A percentile compares a stretch with the other conserved stretches of the same genome.
phyloP scores from a whole-genome alignment of 2,113 vertebrate genomes.

The Proterorhinus semilunaris region DNA sequence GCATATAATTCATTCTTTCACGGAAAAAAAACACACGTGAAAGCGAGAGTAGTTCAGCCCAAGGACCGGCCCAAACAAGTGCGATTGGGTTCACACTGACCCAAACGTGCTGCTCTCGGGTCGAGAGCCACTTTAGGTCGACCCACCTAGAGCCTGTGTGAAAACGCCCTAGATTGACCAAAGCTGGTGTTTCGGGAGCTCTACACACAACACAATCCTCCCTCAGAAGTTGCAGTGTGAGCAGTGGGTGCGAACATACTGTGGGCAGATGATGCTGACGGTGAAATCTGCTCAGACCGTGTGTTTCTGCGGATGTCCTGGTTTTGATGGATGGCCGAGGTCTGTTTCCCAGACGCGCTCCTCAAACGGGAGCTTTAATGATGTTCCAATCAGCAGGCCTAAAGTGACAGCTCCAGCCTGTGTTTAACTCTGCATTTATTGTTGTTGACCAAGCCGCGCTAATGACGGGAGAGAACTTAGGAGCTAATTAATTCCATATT shows the following conservation, averaged over 20 bases:
- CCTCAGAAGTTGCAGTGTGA: not conserved
- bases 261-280: constrained; percentile 39
- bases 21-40: too few species aligned
- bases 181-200: too few species aligned
- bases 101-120: too few species aligned
- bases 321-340: constrained; percentile 47
- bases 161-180: too few species aligned
- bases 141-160: too few species aligned
- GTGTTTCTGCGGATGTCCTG: constrained; percentile 44
- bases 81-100: too few species aligned
- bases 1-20: too few species aligned
- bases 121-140: too few species aligned
- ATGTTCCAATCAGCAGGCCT: constrained; percentile 38
- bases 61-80: too few species aligned
- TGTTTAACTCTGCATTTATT: constrained; percentile 2
- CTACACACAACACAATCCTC: not conserved
- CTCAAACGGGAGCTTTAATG: constrained; percentile 42
- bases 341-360: constrained; percentile 39
- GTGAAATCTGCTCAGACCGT: constrained; percentile 25
- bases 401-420: constrained; percentile 32
- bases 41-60: too few species aligned
- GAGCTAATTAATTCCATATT: not conserved
- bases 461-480: too few species aligned
- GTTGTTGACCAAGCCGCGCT: too few species aligned
- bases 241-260: constrained; percentile 4